phyloP scores from a whole-genome alignment of 2,888 invertebrate species.

The Drosophila austrosaltans region DNA sequence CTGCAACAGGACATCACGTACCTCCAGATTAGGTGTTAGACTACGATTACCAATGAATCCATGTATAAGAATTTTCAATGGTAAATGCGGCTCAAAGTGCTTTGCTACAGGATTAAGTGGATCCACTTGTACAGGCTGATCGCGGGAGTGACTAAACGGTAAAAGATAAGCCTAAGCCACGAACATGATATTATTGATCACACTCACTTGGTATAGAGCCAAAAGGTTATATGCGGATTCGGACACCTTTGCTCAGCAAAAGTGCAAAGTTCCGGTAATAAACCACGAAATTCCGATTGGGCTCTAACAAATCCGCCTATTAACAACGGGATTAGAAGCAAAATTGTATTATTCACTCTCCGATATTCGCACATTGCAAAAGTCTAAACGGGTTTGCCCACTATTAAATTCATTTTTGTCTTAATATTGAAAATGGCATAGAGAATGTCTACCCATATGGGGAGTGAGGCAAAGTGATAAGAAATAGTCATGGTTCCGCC shows the following conservation, averaged over 20 bases:
- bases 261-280: constrained; percentile 55
- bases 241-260: constrained; percentile 84
- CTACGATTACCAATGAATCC: constrained; percentile 86
- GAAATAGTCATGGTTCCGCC: constrained; percentile 50
- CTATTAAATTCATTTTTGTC: constrained; percentile 57
- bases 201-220: constrained; percentile 86
- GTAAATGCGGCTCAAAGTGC: constrained; percentile 79
- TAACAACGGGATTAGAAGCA: constrained; percentile 14
- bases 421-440: constrained; percentile 42
- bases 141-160: constrained; percentile 35
- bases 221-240: constrained; percentile 86
- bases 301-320: constrained; percentile 9
- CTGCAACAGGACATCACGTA: constrained; percentile 86
- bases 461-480: background rate
- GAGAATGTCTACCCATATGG: constrained; percentile 40
- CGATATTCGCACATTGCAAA: constrained; percentile 54
- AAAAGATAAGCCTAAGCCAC: background rate
- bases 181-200: background rate
- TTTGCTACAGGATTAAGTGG: constrained; percentile 55
- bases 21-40: constrained; percentile 86
- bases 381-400: constrained; percentile 42
- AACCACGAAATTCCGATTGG: constrained; percentile 23
- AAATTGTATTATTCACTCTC: background rate
- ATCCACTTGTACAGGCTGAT: constrained; percentile 84
- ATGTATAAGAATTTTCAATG: constrained; percentile 86